Base-by-base conservation (phyloP, 2,113 vertebrate species). In the Propithecus coquereli region DNA sequence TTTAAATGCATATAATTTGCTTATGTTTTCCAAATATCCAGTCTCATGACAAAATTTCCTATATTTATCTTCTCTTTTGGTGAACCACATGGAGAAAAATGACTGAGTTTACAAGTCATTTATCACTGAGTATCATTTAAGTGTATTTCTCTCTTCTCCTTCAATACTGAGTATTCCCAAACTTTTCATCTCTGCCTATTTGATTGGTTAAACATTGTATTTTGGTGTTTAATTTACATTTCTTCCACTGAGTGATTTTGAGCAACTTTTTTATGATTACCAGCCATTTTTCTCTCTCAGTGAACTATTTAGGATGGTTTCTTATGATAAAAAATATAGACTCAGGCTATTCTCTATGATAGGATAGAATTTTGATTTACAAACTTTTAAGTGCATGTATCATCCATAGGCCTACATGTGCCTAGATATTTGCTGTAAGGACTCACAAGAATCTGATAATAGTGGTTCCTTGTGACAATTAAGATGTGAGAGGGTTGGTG, bases 61-160 rank as follows among this genome's bases (percentile, higher is more conserved):
- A 27, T 89, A 73, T 27, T 89, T 94, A 73, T 88, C 91, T 94
- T 94, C 30, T 40, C 18, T 88, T 94, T 95, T 16, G 25, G 54
- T 88, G 94, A 88, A 84, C 14, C 17, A 91, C 79, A 79, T 84
- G 79, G 77, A 91, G 59, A 34, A 87, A 94, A 94, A 52, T 80
- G 37, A 63, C 6, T 73, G 63, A 88, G 37, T 84, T 52, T 88
- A n/a, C 87, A 77, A 70, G 52, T 45, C 6, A 1, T 83, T 83
- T 87, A 71, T 87, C 68, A 94, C 6, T 13, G 32, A 91, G 8
- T 79, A 82, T 93, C 68, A 87, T 85, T 61, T 90, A 59, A 76
- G 63, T 2, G 9, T 83, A n/a, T 87, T 81, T 91, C 83, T 71
- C 68, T 83, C 37, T 81, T 70, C 34, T 87, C 17, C 66, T 2